These are phyloP conservation scores for Hystrix brachyura DNA, from an alignment of 2,113 vertebrate genomes.

Conservation along the genomic window DNA sequence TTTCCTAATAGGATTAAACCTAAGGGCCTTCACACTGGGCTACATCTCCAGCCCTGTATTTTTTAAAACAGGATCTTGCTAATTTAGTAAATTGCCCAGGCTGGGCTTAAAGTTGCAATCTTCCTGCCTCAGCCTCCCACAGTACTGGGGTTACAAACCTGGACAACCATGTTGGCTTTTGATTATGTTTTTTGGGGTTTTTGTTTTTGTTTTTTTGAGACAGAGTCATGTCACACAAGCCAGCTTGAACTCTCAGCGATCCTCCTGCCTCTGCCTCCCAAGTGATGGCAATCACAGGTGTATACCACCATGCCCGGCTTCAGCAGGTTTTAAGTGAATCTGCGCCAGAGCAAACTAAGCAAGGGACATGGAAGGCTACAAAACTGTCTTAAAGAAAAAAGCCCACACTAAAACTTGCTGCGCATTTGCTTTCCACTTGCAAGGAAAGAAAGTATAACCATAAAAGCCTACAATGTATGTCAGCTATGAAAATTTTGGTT, in stretches of 20 bases:
- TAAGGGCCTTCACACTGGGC: neutral
- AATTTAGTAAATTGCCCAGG: neutral
- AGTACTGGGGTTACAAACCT: too few species aligned
- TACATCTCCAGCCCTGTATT: neutral
- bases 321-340: constrained; percentile 23
- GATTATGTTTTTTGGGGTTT: too few species aligned
- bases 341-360: neutral
- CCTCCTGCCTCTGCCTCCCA: neutral
- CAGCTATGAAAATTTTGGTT: neutral
- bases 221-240: neutral
- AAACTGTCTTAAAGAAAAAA: constrained; percentile 9
- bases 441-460: neutral
- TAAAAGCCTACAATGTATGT: neutral
- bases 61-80: neutral
- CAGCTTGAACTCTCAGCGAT: too few species aligned
- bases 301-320: neutral
- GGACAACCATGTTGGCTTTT: too few species aligned
- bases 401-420: neutral
- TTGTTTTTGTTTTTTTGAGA: neutral
- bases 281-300: too few species aligned
- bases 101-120: neutral
- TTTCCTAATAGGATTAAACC: neutral
- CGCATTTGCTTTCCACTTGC: constrained; percentile 7
- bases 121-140: neutral
- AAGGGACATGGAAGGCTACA: neutral